Conservation (phyloP, 2,113 vertebrate species). For the Pandion haliaetus region DNA sequence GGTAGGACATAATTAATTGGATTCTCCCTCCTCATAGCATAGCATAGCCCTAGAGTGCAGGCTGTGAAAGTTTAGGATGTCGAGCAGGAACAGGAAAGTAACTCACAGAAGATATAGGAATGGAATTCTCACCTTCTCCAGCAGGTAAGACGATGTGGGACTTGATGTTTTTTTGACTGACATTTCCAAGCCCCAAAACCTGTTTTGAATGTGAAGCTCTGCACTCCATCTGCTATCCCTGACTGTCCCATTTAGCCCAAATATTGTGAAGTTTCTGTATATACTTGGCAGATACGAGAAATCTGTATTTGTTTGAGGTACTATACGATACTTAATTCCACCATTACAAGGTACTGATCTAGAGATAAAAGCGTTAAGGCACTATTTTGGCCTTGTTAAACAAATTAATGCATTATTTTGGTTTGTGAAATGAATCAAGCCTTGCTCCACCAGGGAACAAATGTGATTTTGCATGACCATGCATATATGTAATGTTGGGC, state of each 20-base stretch:
- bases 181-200: neutral
- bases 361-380: neutral
- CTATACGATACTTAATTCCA: neutral
- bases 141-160: neutral
- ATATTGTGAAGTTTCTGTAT: neutral
- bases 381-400: neutral
- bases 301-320: neutral
- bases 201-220: neutral
- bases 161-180: neutral
- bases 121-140: neutral
- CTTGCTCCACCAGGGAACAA: neutral
- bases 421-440: neutral
- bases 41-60: neutral
- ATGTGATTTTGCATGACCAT: neutral
- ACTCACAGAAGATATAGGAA: neutral
- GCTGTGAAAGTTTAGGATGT: neutral
- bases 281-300: neutral
- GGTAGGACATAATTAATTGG: slow-evolving; percentile 41
- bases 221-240: neutral
- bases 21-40: neutral
- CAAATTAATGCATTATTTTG: neutral
- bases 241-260: neutral
- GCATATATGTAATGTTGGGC: neutral
- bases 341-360: neutral
- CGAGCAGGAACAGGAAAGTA: neutral